Evolutionary conservation across 2,113 vertebrate genomes (phyloP), one percentile per base, ranked within the genome.

Genomic region (Scytalopus superciliaris): DNA sequence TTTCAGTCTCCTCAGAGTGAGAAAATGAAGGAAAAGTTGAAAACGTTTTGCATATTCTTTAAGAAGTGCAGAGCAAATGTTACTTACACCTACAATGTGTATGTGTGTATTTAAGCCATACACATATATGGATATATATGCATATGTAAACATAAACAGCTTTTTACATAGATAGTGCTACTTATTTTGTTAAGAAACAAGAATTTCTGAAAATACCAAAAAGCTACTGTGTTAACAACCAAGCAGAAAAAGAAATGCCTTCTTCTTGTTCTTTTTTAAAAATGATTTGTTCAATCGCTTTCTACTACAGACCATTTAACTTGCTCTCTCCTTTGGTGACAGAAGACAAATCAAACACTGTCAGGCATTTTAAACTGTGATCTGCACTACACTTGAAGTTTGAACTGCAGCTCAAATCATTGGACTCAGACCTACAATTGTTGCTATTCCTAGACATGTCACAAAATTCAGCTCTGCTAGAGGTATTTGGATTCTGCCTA

Each of bases 301-400:
- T 92, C 88, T 86, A 78, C 72, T 56, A 86, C 83, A 94, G 79
- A 81, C 56, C 52, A 90, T 96, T 97, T 96, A 96, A 94, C 85
- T 93, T 80, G 72, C 59, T 88, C 70, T 91, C 75, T 91, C 67
- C 59, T 80, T 77, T 88, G 60, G 52, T 86, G 82, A 88, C 85
- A 95, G 92, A 81, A 85, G 75, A 74, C 85, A 93, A 94, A 95
- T 93, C 52, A 88, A 84, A 80, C 93, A 24, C 68, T 80, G 39
- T 78, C 92, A 88, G 85, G 68, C 80, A 56, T 90, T 97, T 96
- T 92, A 94, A 84, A 77, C 76, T 42, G 27, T 78, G 90, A 96
- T 96, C 75, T 84, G 55, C 35, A 52, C 88, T 80, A 45, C 75
- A 77, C 60, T 90, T 94, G 72, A 87, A 88, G 82, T 75, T 84